Base-by-base conservation (phyloP, 2,797 vertebrate species). In the Falco columbarius region DNA sequence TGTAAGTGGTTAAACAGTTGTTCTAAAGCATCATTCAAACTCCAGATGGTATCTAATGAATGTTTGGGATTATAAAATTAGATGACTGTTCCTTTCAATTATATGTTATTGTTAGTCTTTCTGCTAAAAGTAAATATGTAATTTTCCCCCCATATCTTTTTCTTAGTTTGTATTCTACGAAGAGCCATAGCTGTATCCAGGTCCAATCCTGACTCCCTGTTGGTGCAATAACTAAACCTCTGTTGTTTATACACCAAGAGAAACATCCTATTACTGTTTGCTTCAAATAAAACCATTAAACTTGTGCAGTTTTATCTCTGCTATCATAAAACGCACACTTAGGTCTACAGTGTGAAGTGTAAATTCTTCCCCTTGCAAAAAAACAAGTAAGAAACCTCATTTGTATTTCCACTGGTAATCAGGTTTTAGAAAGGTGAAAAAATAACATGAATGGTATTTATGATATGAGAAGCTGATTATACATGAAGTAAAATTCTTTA, bases 31-130 rank as follows among this genome's bases (percentile, higher is more conserved):
- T 91, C 68, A 15, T 32, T 77, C 81, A 42, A 24, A 56, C 54
- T 86, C 91, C 91, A 95, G 62, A 92, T 89, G 81, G 81, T 46
- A 79, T 79, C 54, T 65, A 86, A 89, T 42, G 58, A 42, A 49
- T 73, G 51, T 34, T 72, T 81, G 19, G 54, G 77, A 90, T 95
- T 82, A 75, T 66, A 91, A 92, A 75, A 79, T 81, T 49, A 81
- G 81, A 92, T 68, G 11, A 71, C 20, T 76, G 36, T 58, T 92
- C 58, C 77, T 89, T 92, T 93, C 44, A 84, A 65, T 89, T 77
- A 42, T 54, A 38, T 21, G 15, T 71, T 74, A 44, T 61, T 62
- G 63, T 84, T 80, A 91, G 51, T 59, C 36, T 93, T 93, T 56
- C 62, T 84, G 46, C 54, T 86, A 21, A 68, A 82, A 75, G 29